These are phyloP conservation scores for Hipparchia semele DNA, from an alignment of 2,888 invertebrate species.

Conservation along the genomic window DNA sequence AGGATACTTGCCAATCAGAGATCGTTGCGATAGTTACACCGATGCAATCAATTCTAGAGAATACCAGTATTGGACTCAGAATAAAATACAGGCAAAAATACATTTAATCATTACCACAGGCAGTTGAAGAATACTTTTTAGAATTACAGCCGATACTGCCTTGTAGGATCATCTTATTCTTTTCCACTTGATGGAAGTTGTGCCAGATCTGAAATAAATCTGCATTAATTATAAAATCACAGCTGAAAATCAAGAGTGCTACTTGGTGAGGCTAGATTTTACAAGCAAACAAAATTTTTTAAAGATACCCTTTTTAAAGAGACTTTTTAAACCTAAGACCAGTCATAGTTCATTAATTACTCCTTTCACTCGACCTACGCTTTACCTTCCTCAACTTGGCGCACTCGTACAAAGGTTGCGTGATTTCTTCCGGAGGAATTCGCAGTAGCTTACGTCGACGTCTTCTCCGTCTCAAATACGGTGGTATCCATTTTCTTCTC, in stretches of 20 bases:
- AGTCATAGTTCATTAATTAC: too few species aligned
- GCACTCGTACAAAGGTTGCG: constrained; percentile 57
- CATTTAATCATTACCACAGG: constrained; percentile 55
- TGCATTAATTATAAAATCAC: too few species aligned
- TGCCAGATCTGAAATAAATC: constrained; percentile 66
- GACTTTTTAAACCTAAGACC: too few species aligned
- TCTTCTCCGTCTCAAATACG: constrained; percentile 52
- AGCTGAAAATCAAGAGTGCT: too few species aligned
- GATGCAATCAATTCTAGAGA: too few species aligned
- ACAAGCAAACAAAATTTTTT: too few species aligned
- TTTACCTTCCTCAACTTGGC: constrained; percentile 63
- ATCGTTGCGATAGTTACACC: too few species aligned
- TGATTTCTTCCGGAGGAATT: constrained; percentile 60
- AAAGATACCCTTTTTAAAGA: too few species aligned
- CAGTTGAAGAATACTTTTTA: constrained; percentile 63
- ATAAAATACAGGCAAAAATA: neutral
- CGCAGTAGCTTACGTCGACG: constrained; percentile 50
- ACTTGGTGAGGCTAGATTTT: too few species aligned
- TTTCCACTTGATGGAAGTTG: constrained; percentile 64
- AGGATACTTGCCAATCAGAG: too few species aligned
- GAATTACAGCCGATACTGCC: constrained; percentile 68
- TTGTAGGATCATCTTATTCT: constrained; percentile 73
- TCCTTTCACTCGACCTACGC: too few species aligned
- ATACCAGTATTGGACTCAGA: too few species aligned
- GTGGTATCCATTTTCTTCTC: constrained; percentile 64